Evolutionary conservation across 2,888 invertebrate species (phyloP).

Genomic region (Athripsodes cinereus): DNA sequence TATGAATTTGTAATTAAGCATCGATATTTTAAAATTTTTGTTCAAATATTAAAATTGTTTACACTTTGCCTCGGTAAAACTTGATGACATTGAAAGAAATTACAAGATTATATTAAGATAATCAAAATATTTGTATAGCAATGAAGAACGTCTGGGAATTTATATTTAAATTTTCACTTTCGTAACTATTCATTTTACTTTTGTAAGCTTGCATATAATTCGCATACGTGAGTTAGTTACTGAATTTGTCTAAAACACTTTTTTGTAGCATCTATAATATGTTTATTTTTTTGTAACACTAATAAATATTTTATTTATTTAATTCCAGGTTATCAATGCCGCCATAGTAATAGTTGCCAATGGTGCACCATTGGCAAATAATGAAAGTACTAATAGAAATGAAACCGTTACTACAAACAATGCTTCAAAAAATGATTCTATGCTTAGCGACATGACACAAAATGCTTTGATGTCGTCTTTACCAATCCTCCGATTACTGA

Average conservation of each 20-base stretch:
- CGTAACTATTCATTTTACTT: no score
- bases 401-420: not conserved
- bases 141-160: not conserved
- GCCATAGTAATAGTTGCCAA: not conserved
- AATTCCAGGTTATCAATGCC: not conserved
- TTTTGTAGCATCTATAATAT: no score
- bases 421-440: not conserved
- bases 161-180: no score
- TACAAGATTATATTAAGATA: not conserved
- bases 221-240: no score
- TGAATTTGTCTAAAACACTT: no score
- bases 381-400: not conserved
- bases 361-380: not conserved
- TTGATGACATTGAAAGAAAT: not conserved
- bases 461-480: constrained; percentile 14
- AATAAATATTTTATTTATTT: not conserved
- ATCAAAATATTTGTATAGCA: not conserved
- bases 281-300: no score
- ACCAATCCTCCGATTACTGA: constrained; percentile 8
- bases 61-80: no score
- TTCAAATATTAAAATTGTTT: no score
- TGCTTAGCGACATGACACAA: not conserved
- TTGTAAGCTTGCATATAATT: no score
- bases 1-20: no score
- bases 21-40: no score